A percentile compares a stretch with the other conserved stretches of the same genome.
phyloP scores from a whole-genome alignment of 1,140 invertebrate species.

The Anadara kagoshimensis region DNA sequence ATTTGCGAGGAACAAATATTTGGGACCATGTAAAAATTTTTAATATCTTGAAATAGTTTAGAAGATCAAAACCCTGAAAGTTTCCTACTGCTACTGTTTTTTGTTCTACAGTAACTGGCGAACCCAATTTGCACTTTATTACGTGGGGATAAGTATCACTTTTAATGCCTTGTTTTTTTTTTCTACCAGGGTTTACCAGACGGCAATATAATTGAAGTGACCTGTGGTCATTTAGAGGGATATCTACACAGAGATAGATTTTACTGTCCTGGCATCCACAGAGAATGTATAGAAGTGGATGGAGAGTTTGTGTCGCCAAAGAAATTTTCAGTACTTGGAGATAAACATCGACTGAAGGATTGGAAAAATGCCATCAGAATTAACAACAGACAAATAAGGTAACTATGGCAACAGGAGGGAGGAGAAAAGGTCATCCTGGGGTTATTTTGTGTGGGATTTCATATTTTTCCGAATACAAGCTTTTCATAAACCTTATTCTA shows the following conservation, averaged over 20 bases:
- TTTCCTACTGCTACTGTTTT: too few relatives aligned
- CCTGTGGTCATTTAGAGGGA: constrained; percentile 70
- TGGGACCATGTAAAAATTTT: too few relatives aligned
- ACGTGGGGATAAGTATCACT: too few relatives aligned
- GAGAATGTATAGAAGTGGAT: constrained; percentile 71
- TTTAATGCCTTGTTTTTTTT: too few relatives aligned
- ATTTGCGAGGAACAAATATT: too few relatives aligned
- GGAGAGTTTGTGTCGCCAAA: constrained; percentile 71
- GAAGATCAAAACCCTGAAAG: too few relatives aligned
- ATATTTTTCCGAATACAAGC: too few relatives aligned
- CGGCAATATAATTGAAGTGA: constrained; percentile 53
- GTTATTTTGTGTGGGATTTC: too few relatives aligned
- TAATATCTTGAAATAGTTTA: too few relatives aligned
- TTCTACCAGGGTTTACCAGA: constrained; percentile 28
- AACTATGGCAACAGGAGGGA: neutral
- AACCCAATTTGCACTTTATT: too few relatives aligned
- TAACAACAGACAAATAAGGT: constrained; percentile 70
- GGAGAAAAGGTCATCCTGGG: neutral
- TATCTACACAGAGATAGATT: constrained; percentile 71
- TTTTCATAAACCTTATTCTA: too few relatives aligned
- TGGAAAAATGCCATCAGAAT: constrained; percentile 75
- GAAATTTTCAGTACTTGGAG: constrained; percentile 71
- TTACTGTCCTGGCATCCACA: constrained; percentile 75
- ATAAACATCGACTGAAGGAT: constrained; percentile 75
- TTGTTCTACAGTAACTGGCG: too few relatives aligned